These are phyloP conservation scores for Melanostoma scalare DNA, from an alignment of 2,888 invertebrate species.

Conservation along the genomic window DNA sequence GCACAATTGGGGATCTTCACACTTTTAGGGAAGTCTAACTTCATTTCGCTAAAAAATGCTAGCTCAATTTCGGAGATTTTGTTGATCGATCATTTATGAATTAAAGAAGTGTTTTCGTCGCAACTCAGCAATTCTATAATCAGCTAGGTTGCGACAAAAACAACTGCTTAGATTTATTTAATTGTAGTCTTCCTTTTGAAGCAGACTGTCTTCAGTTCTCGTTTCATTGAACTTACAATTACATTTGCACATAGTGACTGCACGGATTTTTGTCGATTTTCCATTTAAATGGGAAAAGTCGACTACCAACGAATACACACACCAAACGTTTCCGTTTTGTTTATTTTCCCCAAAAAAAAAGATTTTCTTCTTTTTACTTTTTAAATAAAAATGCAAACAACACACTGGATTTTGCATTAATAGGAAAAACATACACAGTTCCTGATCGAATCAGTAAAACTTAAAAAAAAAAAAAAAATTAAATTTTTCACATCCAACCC, in stretches of 20 bases:
- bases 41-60: no score
- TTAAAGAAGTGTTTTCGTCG: no score
- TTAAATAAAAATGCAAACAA: slow-evolving; percentile 20
- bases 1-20: no score
- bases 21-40: no score
- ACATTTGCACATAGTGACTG: slow-evolving; percentile 31
- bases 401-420: slow-evolving; percentile 15
- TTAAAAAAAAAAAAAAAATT: slow-evolving; percentile 1
- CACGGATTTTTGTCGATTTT: slow-evolving; percentile 49
- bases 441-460: background rate
- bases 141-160: no score
- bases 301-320: slow-evolving; percentile 6
- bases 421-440: slow-evolving; percentile 11
- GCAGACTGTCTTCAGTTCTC: slow-evolving; percentile 12
- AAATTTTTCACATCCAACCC: no score
- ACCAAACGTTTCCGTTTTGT: slow-evolving; percentile 23
- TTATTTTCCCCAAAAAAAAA: slow-evolving; percentile 2
- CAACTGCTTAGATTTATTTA: no score
- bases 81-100: no score
- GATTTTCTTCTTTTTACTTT: background rate
- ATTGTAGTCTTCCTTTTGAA: no score
- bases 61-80: no score
- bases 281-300: slow-evolving; percentile 55
- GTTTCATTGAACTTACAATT: slow-evolving; percentile 23
- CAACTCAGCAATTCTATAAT: no score